Evolutionary conservation across 2,888 invertebrate genomes (phyloP), one percentile per base, ranked within the genome.

Genomic region (Glaucopsyche alexis): DNA sequence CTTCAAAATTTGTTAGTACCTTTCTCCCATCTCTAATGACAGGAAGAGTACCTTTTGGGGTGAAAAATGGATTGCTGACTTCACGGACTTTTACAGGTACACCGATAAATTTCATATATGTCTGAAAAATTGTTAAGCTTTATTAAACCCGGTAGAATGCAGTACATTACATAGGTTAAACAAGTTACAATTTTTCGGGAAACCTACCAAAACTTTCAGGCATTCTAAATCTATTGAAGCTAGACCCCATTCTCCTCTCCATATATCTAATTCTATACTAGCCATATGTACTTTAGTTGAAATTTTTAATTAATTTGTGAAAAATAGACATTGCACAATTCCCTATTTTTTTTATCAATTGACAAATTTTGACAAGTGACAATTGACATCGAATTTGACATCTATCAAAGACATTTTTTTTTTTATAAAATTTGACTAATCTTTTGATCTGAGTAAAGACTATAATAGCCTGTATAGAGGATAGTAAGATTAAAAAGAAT

Each of bases 221-320:
- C 97, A 97, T 85, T 96, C 95, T 75, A 96, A 94, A 93, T 98
- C 97, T 75, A 98, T 94, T 0, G 98, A 97, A 0, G 97, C 96
- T 72, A 98, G 90, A 38, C 97, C 97, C 95, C 96, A 98, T 86
- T 97, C 97, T 29, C 97, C 97, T 83, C 95, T 95, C 95, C 97
- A 98, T 78, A 97, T 95, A 87, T 96, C 94, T 79, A 98, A 88
- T 85, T 95, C 92, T 85, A 93, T 92, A 80, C 81, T 92, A 81
- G 89, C 85, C 91, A 92, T 92, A n/a, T n/a, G n/a, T n/a, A 80
- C 76, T 81, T 75, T 74, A 67, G 8, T 55, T 50, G 11, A 47
- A 64, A 42, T 38, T 1, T 9, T 6, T 40, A 52, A 47, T 72
- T n/a, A 11, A 42, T 16, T 13, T 7, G 0, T 40, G 47, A 40